These are phyloP conservation scores for Umimayanthus chanpuru DNA, from an alignment of 92 coral and sea anemone species.

Conservation along the genomic window DNA sequence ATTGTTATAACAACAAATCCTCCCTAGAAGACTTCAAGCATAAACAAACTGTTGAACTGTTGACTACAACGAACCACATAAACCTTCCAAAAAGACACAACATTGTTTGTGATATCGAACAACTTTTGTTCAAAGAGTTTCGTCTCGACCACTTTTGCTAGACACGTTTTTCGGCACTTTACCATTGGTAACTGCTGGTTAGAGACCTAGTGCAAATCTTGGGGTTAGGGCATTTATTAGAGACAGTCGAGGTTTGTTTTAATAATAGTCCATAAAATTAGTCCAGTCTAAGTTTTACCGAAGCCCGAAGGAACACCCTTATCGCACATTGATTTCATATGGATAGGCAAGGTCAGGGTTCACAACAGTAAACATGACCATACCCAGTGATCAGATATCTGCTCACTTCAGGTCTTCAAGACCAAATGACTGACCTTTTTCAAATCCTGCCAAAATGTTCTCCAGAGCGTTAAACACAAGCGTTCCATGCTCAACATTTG, in stretches of 20 bases:
- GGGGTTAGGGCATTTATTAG: too few species aligned
- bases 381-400: slow-evolving; percentile 48
- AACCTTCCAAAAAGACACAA: not conserved
- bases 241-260: too few species aligned
- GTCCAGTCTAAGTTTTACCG: too few species aligned
- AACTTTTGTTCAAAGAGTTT: not conserved
- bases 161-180: slow-evolving; percentile 13
- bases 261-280: too few species aligned
- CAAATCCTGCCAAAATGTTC: not conserved
- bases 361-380: slow-evolving; percentile 41
- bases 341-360: slow-evolving; percentile 41
- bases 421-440: slow-evolving; percentile 9
- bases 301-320: too few species aligned
- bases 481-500: slow-evolving; percentile 54
- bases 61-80: slow-evolving; percentile 11
- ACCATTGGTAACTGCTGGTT: slow-evolving; percentile 10
- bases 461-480: slow-evolving; percentile 58
- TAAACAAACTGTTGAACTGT: not conserved
- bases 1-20: not conserved
- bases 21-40: slow-evolving; percentile 18
- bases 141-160: not conserved
- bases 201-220: too few species aligned
- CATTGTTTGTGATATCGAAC: slow-evolving; percentile 7
- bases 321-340: slow-evolving; percentile 6
- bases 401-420: slow-evolving; percentile 34